Evolutionary conservation across 92 coral and sea anemone species (phyloP).

Genomic region (Phenganax marumi): DNA sequence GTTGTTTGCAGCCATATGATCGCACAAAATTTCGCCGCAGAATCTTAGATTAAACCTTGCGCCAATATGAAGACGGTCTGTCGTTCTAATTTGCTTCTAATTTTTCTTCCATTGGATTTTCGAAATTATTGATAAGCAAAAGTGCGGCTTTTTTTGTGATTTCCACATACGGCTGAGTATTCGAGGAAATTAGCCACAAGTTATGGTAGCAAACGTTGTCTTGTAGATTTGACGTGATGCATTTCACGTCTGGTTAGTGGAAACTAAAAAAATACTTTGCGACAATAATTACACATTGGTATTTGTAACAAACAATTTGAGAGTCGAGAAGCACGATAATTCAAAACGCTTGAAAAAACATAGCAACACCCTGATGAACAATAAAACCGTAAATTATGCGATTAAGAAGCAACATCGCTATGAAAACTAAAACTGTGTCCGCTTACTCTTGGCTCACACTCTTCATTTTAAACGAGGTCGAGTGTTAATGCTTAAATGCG

Average conservation of each 20-base stretch:
- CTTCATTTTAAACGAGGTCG: neutral
- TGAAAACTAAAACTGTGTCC: neutral
- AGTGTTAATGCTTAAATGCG: neutral
- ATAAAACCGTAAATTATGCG: slow-evolving; percentile 10
- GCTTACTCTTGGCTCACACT: neutral
- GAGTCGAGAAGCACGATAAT: neutral
- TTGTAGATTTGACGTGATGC: neutral
- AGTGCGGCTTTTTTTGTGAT: slow-evolving; percentile 12
- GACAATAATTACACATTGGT: slow-evolving; percentile 56
- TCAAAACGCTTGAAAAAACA: neutral
- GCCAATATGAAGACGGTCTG: no score
- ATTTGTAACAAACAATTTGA: slow-evolving; percentile 35
- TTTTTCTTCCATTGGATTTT: neutral
- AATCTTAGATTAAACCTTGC: neutral
- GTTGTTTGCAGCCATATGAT: neutral
- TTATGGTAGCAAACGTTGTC: neutral
- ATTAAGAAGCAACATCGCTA: neutral
- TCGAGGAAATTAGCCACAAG: slow-evolving; percentile 19
- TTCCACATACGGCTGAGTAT: neutral
- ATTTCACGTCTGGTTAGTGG: neutral
- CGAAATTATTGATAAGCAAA: no score
- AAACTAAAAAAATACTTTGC: slow-evolving; percentile 22
- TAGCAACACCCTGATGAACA: neutral
- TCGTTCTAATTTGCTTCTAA: no score
- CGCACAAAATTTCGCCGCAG: slow-evolving; percentile 16